These are phyloP conservation scores for Cetonia aurata DNA, from an alignment of 2,888 invertebrate species.

Conservation along the genomic window DNA sequence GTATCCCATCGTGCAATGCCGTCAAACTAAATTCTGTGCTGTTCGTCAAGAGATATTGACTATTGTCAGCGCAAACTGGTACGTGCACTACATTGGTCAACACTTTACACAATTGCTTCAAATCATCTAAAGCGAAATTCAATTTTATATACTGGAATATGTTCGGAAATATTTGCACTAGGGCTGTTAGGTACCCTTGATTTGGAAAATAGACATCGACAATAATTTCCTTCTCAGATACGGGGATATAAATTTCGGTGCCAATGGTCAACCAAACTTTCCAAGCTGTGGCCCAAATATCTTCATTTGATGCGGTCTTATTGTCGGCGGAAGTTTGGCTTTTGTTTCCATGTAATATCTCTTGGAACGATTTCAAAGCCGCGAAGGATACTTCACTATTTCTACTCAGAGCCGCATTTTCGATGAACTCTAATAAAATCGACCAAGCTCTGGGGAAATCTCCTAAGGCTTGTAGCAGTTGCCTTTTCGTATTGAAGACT, in stretches of 20 bases:
- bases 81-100: conserved; percentile 83
- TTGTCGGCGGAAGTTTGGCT: conserved; percentile 63
- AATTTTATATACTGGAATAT: conserved; percentile 87
- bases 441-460: conserved; percentile 97
- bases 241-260: conserved; percentile 78
- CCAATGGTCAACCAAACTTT: conserved; percentile 91
- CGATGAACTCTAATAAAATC: conserved; percentile 92
- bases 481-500: conserved; percentile 92
- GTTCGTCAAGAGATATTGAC: conserved; percentile 84
- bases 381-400: conserved; percentile 97
- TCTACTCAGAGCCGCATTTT: conserved; percentile 90
- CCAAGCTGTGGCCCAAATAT: conserved; percentile 87
- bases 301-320: conserved; percentile 63
- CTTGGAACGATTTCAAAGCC: conserved; percentile 96
- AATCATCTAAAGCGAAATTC: conserved; percentile 79
- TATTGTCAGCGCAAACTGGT: conserved; percentile 84
- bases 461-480: conserved; percentile 83
- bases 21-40: conserved; percentile 81
- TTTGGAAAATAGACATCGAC: conserved; percentile 86
- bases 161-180: conserved; percentile 95
- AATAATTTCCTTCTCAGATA: conserved; percentile 60
- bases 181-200: conserved; percentile 92
- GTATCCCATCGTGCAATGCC: conserved; percentile 85
- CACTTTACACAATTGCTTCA: conserved; percentile 83
- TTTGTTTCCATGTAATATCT: conserved; percentile 83